Percentiles rank a stretch among this genome's conserved stretches.
Conservation (phyloP, 2,113 vertebrate genomes). For the Oophaga pumilio region DNA sequence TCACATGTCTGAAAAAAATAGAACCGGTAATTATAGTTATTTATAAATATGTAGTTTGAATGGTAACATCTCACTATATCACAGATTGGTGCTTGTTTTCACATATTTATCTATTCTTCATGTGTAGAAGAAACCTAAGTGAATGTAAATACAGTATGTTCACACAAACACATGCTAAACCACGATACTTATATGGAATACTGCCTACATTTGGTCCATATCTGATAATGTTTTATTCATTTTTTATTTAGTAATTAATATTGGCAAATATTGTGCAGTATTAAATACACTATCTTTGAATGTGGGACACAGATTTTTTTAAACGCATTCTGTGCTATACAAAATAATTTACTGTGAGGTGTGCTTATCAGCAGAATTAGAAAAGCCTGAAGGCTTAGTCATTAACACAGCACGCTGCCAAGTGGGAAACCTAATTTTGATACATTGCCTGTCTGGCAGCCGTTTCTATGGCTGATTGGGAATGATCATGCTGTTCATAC, state of each 20-base stretch:
- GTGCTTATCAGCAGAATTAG: conserved; percentile 56
- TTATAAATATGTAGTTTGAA: too few relatives aligned
- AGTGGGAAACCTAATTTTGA: conserved; percentile 58
- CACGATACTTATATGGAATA: not conserved
- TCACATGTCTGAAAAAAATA: too few relatives aligned
- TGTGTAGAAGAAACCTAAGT: too few relatives aligned
- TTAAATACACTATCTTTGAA: not conserved
- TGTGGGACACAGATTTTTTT: not conserved
- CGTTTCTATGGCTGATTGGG: conserved; percentile 53
- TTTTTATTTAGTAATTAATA: not conserved
- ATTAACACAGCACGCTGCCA: conserved; percentile 55
- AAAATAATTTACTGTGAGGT: conserved; percentile 49
- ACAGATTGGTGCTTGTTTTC: too few relatives aligned
- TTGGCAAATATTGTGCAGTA: conserved; percentile 6
- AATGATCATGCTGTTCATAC: conserved; percentile 55
- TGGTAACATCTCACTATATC: too few relatives aligned
- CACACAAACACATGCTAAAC: not conserved
- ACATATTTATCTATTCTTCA: too few relatives aligned
- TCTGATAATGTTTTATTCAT: not conserved
- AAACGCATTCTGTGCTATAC: conserved; percentile 19
- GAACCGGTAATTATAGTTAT: too few relatives aligned
- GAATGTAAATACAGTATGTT: not conserved
- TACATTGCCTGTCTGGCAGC: conserved; percentile 55
- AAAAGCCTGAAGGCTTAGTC: conserved; percentile 56
- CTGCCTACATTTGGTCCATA: not conserved